Evolutionary conservation across 1,140 invertebrate species (phyloP).

Genomic region (Anadara kagoshimensis): DNA sequence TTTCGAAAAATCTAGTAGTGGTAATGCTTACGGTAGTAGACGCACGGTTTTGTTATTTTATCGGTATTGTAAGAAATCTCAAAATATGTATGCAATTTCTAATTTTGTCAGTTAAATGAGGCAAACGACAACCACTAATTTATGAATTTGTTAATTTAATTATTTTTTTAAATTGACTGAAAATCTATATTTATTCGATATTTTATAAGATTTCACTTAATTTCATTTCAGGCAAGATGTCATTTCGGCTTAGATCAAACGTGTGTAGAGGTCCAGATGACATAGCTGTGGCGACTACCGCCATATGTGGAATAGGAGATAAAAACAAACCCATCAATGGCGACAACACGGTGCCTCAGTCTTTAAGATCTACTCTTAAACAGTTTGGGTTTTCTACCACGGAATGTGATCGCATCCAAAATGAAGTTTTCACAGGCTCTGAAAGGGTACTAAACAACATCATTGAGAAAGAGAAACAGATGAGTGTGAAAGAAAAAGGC

Average conservation of each 20-base stretch:
- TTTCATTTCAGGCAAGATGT: constrained; percentile 4
- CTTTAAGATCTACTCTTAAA: constrained; percentile 40
- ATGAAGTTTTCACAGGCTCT: constrained; percentile 16
- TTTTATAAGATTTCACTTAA: neutral
- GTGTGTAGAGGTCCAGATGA: constrained; percentile 41
- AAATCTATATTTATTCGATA: neutral
- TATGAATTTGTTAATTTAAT: no score
- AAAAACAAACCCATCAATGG: constrained; percentile 46
- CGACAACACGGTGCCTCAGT: constrained; percentile 43
- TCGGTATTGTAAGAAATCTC: no score
- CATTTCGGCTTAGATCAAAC: constrained; percentile 37
- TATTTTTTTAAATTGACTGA: no score
- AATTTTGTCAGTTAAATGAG: no score
- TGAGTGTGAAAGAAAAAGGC: constrained; percentile 43
- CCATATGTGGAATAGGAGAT: constrained; percentile 41
- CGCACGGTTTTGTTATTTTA: no score
- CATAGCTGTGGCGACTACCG: constrained; percentile 27
- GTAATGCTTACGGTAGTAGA: no score
- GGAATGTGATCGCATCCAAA: constrained; percentile 5
- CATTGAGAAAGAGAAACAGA: constrained; percentile 35
- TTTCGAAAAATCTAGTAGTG: no score
- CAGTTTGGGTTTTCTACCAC: constrained; percentile 27
- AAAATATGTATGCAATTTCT: no score
- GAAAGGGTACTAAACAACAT: constrained; percentile 38
- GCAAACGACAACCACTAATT: no score